Evolutionary conservation across 2,797 vertebrate genomes (phyloP).

Genomic region (Streptopelia turtur): DNA sequence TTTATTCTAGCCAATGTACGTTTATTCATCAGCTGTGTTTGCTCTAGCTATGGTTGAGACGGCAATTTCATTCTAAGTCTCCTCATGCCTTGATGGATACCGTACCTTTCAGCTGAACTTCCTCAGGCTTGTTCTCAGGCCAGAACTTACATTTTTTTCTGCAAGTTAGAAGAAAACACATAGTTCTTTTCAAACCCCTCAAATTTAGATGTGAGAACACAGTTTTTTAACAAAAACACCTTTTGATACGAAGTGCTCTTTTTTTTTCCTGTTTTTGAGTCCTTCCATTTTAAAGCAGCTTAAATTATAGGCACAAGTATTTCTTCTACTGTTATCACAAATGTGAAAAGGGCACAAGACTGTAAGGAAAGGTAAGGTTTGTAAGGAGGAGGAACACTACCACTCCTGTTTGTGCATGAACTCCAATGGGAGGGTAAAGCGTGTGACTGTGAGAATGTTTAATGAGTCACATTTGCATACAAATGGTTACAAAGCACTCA

Average conservation of each 20-base stretch:
- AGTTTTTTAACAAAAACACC: background rate
- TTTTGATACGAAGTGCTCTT: background rate
- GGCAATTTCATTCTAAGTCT: background rate
- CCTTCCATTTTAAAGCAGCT: background rate
- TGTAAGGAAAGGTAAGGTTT: background rate
- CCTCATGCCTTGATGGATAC: background rate
- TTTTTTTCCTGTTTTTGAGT: background rate
- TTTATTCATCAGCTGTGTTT: background rate
- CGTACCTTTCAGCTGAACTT: background rate
- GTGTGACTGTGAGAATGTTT: conserved; percentile 28
- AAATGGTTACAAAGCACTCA: conserved; percentile 56
- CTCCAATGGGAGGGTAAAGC: background rate
- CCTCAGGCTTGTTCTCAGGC: background rate
- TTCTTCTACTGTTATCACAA: background rate
- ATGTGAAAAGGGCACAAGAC: background rate
- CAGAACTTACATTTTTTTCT: background rate
- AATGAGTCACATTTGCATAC: conserved; percentile 49
- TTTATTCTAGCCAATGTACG: background rate
- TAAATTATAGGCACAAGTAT: background rate
- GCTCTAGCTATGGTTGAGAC: background rate
- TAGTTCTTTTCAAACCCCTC: background rate
- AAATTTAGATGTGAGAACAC: background rate
- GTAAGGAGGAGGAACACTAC: background rate
- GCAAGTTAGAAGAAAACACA: background rate
- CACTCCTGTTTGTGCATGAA: background rate